Evolutionary conservation across 2,113 vertebrate genomes (phyloP).

Genomic region (Festucalex cinctus): DNA sequence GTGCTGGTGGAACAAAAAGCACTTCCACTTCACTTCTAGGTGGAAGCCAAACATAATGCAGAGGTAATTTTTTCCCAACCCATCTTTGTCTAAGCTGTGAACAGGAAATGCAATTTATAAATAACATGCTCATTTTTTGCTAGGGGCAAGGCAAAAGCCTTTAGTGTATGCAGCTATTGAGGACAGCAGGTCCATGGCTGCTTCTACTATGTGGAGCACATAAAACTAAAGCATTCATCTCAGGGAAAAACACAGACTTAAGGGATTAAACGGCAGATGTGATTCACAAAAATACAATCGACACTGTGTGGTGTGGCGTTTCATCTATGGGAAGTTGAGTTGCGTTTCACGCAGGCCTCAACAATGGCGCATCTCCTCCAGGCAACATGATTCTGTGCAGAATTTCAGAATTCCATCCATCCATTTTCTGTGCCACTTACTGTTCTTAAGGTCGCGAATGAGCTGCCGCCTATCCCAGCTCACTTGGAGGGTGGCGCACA

Average conservation of each 20-base stretch:
- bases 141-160: slow-evolving; percentile 35
- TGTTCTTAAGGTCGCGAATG: too few relatives aligned
- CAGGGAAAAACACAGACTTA: background rate
- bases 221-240: slow-evolving; percentile 1
- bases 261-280: slow-evolving; percentile 8
- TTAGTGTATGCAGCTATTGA: slow-evolving; percentile 15
- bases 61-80: background rate
- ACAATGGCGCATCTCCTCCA: too few relatives aligned
- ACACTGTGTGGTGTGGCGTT: background rate
- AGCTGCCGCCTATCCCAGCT: too few relatives aligned
- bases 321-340: background rate
- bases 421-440: too few relatives aligned
- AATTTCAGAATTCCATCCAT: too few relatives aligned
- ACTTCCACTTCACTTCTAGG: slow-evolving; percentile 21
- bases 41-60: slow-evolving; percentile 7
- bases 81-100: slow-evolving; percentile 48
- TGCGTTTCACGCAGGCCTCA: background rate
- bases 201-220: slow-evolving; percentile 4
- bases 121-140: slow-evolving; percentile 60
- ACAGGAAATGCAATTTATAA: slow-evolving; percentile 70
- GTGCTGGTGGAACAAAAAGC: slow-evolving; percentile 27
- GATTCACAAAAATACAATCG: background rate
- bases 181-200: slow-evolving; percentile 8
- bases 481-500: too few relatives aligned
- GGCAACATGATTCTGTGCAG: too few relatives aligned